Percentiles rank a stretch among this genome's conserved stretches.
Evolutionary conservation across 2,797 vertebrate species (phyloP).

Genomic region (Ctenopoma kingsleyae): DNA sequence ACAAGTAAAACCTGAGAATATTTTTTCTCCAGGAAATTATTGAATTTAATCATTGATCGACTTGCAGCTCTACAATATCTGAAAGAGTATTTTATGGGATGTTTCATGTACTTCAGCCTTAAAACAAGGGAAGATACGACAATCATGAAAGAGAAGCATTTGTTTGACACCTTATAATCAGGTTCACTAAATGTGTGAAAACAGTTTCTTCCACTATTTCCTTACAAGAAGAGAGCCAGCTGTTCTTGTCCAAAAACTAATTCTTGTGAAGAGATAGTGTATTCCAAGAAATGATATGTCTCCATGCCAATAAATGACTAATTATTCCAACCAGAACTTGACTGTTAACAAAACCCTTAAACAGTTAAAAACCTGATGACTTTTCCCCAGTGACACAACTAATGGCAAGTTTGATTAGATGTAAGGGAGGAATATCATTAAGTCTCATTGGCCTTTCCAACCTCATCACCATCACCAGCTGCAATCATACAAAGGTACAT

Average conservation of each 20-base stretch:
- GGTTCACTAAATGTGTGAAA: background rate
- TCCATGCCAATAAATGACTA: background rate
- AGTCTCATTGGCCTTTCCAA: slow-evolving; percentile 67
- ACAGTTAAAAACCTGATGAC: slow-evolving; percentile 39
- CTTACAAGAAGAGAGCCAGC: too few species aligned
- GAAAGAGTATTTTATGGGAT: background rate
- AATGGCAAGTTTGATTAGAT: slow-evolving; percentile 73
- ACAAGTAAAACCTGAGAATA: background rate
- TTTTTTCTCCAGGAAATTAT: background rate
- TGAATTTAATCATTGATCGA: too few species aligned
- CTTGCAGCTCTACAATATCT: background rate
- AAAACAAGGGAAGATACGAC: background rate
- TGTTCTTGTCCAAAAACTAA: background rate
- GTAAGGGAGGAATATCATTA: slow-evolving; percentile 61
- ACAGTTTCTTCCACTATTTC: background rate
- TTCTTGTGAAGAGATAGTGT: background rate
- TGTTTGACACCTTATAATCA: background rate
- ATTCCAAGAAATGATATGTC: background rate
- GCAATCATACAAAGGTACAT: slow-evolving; percentile 48
- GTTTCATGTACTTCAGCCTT: background rate
- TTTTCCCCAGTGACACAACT: slow-evolving; percentile 31
- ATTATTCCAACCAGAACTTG: accelerated
- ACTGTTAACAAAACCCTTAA: background rate
- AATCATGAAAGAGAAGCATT: background rate
- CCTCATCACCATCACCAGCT: slow-evolving; percentile 50